These are phyloP conservation scores for Penelope pileata DNA, from an alignment of 2,113 vertebrate genomes.

Conservation along the genomic window DNA sequence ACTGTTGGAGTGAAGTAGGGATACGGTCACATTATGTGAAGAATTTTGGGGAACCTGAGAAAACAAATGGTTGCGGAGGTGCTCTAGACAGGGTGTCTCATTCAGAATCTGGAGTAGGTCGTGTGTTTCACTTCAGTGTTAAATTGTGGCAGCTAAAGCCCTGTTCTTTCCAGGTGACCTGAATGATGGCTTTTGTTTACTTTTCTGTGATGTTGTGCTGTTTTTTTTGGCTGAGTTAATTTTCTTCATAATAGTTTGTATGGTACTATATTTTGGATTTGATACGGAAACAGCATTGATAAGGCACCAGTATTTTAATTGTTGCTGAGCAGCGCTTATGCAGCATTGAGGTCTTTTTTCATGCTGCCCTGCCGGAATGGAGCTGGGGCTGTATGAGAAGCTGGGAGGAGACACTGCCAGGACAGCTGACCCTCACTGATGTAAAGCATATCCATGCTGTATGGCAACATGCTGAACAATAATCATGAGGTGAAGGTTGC, in stretches of 20 bases:
- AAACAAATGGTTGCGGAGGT: neutral
- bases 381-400: neutral
- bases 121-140: neutral
- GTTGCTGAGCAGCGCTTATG: neutral
- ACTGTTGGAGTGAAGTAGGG: neutral
- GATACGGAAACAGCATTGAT: neutral
- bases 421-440: neutral
- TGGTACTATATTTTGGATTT: neutral
- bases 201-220: neutral
- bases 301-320: neutral
- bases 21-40: neutral
- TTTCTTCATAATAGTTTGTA: neutral
- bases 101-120: neutral
- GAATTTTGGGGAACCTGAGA: neutral
- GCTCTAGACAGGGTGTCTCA: neutral
- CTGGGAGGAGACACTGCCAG: neutral
- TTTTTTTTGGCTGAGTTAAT: neutral
- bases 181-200: neutral
- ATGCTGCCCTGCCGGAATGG: neutral
- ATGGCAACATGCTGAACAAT: too few species aligned
- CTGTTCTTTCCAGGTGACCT: neutral
- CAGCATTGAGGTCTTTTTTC: neutral
- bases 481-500: neutral
- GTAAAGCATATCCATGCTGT: neutral
- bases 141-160: neutral